Evolutionary conservation across 2,888 invertebrate species (phyloP).

Genomic region (Scaptomyza cyrtandrae): DNA sequence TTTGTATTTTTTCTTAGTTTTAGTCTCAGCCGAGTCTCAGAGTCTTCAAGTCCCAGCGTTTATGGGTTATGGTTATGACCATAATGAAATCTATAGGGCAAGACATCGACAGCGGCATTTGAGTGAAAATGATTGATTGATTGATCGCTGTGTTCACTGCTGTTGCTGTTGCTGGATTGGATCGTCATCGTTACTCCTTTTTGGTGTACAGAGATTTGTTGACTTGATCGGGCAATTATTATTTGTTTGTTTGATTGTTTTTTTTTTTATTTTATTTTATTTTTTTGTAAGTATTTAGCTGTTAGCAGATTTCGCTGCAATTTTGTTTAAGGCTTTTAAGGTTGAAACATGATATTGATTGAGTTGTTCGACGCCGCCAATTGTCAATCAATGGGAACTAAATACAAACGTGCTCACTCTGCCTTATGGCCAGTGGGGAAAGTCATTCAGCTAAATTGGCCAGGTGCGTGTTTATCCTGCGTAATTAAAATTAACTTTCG

Average conservation of each 20-base stretch:
- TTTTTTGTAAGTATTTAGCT: slow-evolving; percentile 39
- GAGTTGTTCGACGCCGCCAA: slow-evolving; percentile 57
- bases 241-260: slow-evolving; percentile 53
- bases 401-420: slow-evolving; percentile 39
- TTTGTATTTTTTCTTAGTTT: neutral
- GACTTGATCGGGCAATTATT: slow-evolving; percentile 70
- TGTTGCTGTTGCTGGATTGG: slow-evolving; percentile 35
- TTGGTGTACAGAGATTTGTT: slow-evolving; percentile 71
- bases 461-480: slow-evolving; percentile 16
- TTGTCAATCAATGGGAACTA: slow-evolving; percentile 56
- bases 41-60: slow-evolving; percentile 46
- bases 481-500: neutral
- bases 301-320: slow-evolving; percentile 62
- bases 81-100: slow-evolving; percentile 76
- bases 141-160: slow-evolving; percentile 59
- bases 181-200: slow-evolving; percentile 66
- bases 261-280: slow-evolving; percentile 36
- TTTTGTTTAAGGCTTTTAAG: slow-evolving; percentile 56
- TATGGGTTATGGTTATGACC: slow-evolving; percentile 77
- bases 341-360: slow-evolving; percentile 60
- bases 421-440: slow-evolving; percentile 40
- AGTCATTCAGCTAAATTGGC: slow-evolving; percentile 26
- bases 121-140: slow-evolving; percentile 79
- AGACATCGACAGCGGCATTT: slow-evolving; percentile 72
- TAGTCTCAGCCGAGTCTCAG: slow-evolving; percentile 17